Conservation (phyloP, 30 jellyfish, hydroid and myxozoan species). For the Aurelia coerulea region DNA sequence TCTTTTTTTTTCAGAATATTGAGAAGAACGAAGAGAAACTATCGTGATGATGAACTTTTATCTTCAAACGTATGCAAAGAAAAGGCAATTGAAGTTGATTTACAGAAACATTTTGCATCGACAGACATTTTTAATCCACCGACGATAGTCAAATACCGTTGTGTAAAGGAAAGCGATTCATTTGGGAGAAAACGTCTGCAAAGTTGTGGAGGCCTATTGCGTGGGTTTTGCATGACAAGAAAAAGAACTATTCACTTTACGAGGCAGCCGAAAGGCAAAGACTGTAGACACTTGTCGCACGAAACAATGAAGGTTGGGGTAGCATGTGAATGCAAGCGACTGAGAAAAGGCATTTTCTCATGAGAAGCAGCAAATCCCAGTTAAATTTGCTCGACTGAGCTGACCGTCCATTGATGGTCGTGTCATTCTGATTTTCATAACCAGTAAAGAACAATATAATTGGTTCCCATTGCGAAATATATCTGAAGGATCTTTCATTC, state of each 20-base stretch:
- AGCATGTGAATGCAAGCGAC: conserved; percentile 43
- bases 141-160: conserved; percentile 18
- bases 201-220: conserved; percentile 12
- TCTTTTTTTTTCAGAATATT: too few relatives aligned
- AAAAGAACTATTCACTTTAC: conserved; percentile 40
- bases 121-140: conserved; percentile 56
- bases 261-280: conserved; percentile 41
- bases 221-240: conserved; percentile 29
- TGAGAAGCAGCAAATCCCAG: too few relatives aligned
- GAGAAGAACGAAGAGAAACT: background rate
- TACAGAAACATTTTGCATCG: conserved; percentile 45
- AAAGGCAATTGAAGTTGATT: conserved; percentile 19
- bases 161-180: background rate
- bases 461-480: too few relatives aligned
- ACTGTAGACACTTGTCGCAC: conserved; percentile 43
- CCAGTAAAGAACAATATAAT: too few relatives aligned
- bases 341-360: background rate
- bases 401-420: too few relatives aligned
- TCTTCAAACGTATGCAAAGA: conserved; percentile 44
- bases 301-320: conserved; percentile 37
- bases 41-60: background rate
- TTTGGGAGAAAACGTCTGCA: background rate
- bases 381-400: too few relatives aligned
- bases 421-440: too few relatives aligned
- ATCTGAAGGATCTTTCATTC: too few relatives aligned